Conservation (phyloP, 2,888 invertebrate genomes). For the Leucophenga montana region DNA sequence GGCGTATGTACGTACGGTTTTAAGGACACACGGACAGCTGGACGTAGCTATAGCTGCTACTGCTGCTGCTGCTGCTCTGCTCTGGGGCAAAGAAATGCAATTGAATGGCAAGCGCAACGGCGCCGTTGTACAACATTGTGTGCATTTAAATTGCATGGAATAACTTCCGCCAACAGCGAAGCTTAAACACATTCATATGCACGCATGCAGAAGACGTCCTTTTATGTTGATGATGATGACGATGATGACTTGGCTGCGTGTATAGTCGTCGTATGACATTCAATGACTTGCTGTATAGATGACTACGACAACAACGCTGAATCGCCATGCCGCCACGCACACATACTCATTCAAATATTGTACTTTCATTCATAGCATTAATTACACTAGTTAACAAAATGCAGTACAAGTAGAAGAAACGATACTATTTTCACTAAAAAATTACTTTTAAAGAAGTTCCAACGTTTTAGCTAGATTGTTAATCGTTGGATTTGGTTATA, state of each 20-base stretch:
- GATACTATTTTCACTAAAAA: too few species aligned
- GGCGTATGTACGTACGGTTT: too few species aligned
- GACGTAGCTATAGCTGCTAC: not conserved
- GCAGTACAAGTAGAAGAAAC: too few species aligned
- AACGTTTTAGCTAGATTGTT: too few species aligned
- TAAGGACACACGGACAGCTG: too few species aligned
- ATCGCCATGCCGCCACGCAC: not conserved
- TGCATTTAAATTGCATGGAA: slow-evolving; percentile 66
- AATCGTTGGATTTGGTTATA: too few species aligned
- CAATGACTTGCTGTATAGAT: not conserved
- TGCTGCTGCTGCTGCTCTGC: slow-evolving; percentile 35
- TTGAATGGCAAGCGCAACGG: slow-evolving; percentile 54
- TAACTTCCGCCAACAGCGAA: slow-evolving; percentile 54
- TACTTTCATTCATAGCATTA: slow-evolving; percentile 24
- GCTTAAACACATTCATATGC: not conserved
- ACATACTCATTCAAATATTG: slow-evolving; percentile 15
- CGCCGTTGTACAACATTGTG: slow-evolving; percentile 38
- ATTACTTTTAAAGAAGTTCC: too few species aligned
- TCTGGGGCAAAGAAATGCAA: slow-evolving; percentile 48
- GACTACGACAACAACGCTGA: not conserved
- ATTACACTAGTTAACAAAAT: not conserved
- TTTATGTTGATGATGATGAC: not conserved
- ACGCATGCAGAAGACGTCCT: slow-evolving; percentile 8
- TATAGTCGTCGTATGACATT: not conserved
- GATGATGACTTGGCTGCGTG: not conserved